Base-by-base conservation (phyloP, 2,888 invertebrate genomes). In the Synergus itoensis region DNA sequence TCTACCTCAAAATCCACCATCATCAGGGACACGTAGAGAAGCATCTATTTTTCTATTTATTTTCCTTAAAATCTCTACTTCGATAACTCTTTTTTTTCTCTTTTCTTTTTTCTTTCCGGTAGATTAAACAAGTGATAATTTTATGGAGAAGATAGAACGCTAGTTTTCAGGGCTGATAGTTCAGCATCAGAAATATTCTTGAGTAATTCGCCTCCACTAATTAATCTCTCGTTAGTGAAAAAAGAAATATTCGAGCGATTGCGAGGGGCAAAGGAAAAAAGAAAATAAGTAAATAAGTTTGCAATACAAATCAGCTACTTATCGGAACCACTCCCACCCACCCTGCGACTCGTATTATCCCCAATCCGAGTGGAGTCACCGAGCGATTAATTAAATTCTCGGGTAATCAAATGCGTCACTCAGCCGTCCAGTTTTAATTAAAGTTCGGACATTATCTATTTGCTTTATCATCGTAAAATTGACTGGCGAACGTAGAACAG, bases 331-430 rank as follows among this genome's bases (percentile, higher is more conserved):
- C 78, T 80, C 62, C 67, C 78, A 77, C 78, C 76, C 79, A 78
- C 48, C 67, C 78, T 75, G 78, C 77, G 75, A 69, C 64, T 78
- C 83, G 84, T 82, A 75, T 69, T 76, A 75, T 77, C 67, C 77
- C 77, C 78, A 53, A 80, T 79, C 80, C 41, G 81, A 78, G 82
- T 82, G 85, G 86, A 88, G 87, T 85, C 87, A 87, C 88, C 88
- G 89, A 88, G 90, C 91, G 91, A 92, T 92, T 92, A 92, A 92
- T 92, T 92, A 91, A 92, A 92, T 92, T 92, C 92, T 91, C 90
- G 90, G 88, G 89, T 92, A 91, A 92, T 92, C 91, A 92, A 92
- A 92, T 91, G 90, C 89, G 92, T 92, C 92, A 90, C 89, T 92
- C 92, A 92, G 89, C 90, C 90, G 90, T 92, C 92, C 89, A 90